Conservation (phyloP, 2,113 vertebrate genomes). For the zebrafish (Danio rerio) region DNA sequence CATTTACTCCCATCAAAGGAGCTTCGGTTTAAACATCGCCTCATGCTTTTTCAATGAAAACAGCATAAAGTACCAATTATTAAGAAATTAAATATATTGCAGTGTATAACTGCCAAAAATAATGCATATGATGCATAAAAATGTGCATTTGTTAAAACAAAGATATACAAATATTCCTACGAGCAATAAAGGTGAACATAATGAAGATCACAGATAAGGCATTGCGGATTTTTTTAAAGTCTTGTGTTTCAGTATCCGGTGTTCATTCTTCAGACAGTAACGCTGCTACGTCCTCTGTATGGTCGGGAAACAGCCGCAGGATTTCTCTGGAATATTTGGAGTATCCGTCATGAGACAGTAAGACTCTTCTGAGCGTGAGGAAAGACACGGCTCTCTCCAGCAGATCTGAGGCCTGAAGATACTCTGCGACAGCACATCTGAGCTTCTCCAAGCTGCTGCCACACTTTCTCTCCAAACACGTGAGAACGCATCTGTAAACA, state of each 20-base stretch:
- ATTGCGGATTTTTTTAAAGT: not conserved
- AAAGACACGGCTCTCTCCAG: slow-evolving; percentile 76
- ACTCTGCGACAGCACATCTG: slow-evolving; percentile 70
- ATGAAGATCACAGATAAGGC: not conserved
- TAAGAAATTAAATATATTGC: not conserved
- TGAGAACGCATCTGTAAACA: slow-evolving; percentile 72
- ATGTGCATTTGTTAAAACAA: slow-evolving; percentile 2
- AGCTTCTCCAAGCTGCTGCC: slow-evolving; percentile 72
- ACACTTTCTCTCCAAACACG: slow-evolving; percentile 75
- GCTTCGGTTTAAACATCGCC: not conserved
- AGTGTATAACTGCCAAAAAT: slow-evolving; percentile 9
- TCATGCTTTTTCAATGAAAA: not conserved
- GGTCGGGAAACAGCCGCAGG: slow-evolving; percentile 71
- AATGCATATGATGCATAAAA: slow-evolving; percentile 38
- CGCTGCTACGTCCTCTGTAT: slow-evolving; percentile 19
- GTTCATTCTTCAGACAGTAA: slow-evolving; percentile 36
- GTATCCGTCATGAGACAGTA: slow-evolving; percentile 74
- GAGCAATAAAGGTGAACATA: not conserved
- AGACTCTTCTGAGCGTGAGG: slow-evolving; percentile 74
- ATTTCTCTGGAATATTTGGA: slow-evolving; percentile 76
- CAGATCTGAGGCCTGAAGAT: slow-evolving; percentile 73
- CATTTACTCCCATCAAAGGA: slow-evolving; percentile 21
- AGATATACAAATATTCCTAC: not conserved
- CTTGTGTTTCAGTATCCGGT: not conserved
- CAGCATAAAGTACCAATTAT: not conserved